These are phyloP conservation scores for Copidosoma aretas DNA, from an alignment of 2,888 invertebrate genomes.

Conservation along the genomic window DNA sequence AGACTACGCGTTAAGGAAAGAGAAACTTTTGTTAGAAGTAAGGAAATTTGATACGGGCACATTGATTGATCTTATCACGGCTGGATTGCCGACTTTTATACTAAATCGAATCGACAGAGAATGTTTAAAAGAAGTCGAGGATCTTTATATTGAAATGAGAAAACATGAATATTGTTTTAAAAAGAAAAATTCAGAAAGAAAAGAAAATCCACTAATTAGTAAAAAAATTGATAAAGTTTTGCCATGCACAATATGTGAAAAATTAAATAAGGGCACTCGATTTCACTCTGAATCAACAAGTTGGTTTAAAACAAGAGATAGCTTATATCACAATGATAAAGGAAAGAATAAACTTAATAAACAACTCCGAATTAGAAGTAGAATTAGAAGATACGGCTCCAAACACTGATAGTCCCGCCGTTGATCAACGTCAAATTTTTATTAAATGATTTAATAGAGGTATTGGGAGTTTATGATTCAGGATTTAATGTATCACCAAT, in stretches of 20 bases:
- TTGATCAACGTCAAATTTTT: constrained; percentile 44
- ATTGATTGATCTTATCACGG: constrained; percentile 38
- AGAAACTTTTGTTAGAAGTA: constrained; percentile 40
- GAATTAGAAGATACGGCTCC: constrained; percentile 31
- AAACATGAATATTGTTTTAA: constrained; percentile 42
- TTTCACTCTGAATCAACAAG: constrained; percentile 43
- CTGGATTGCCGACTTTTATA: constrained; percentile 40
- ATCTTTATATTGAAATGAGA: constrained; percentile 45
- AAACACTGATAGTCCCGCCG: no score
- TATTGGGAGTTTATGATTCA: constrained; percentile 39
- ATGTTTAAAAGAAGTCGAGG: constrained; percentile 26
- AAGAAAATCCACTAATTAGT: constrained; percentile 17
- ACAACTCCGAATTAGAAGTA: constrained; percentile 40
- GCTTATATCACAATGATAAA: constrained; percentile 12
- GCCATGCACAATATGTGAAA: constrained; percentile 40
- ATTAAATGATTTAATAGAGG: constrained; percentile 37
- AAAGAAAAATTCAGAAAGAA: no score
- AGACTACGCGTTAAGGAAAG: constrained; percentile 43
- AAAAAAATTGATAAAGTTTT: constrained; percentile 47
- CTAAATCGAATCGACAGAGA: constrained; percentile 43
- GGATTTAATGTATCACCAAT: constrained; percentile 45
- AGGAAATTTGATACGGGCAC: constrained; percentile 35
- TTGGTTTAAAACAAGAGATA: constrained; percentile 41
- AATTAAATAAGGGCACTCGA: constrained; percentile 27
- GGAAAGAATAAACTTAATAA: constrained; percentile 30